Conservation (phyloP, 1,140 invertebrate genomes). For the Apocrypta bakeri region DNA sequence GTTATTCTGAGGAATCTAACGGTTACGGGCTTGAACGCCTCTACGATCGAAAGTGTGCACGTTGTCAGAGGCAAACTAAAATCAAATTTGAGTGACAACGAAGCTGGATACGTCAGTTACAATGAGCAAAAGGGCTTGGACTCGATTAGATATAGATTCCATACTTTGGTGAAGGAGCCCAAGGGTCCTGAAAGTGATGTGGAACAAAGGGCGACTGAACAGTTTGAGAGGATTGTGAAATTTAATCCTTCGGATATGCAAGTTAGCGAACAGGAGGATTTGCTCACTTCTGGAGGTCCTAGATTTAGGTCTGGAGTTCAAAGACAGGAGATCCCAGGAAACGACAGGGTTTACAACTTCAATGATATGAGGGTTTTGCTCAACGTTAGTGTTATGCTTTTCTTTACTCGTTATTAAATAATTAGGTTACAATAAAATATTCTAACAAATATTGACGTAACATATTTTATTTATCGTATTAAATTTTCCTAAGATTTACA, state of each 20-base stretch:
- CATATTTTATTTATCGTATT: no score
- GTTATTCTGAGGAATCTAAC: conserved; percentile 66
- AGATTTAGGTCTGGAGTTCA: not conserved
- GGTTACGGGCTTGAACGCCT: conserved; percentile 67
- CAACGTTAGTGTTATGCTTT: conserved; percentile 37
- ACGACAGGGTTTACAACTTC: not conserved
- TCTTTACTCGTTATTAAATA: no score
- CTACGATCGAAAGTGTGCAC: conserved; percentile 67
- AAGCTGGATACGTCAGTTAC: conserved; percentile 70
- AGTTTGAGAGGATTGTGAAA: conserved; percentile 20
- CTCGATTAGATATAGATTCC: conserved; percentile 68
- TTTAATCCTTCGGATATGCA: conserved; percentile 7
- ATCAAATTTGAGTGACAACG: conserved; percentile 67
- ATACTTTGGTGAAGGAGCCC: conserved; percentile 65
- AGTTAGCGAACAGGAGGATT: conserved; percentile 1
- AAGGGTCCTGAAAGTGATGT: not conserved
- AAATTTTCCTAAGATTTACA: no score
- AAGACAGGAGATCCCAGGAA: not conserved
- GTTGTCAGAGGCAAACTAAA: conserved; percentile 63
- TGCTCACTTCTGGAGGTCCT: not conserved
- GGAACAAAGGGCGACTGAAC: not conserved
- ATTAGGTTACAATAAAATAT: no score
- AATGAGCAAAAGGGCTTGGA: conserved; percentile 65
- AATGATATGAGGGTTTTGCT: conserved; percentile 29
- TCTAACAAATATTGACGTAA: no score